phyloP scores from a whole-genome alignment of 2,888 invertebrate species.

The Pterostichus niger region DNA sequence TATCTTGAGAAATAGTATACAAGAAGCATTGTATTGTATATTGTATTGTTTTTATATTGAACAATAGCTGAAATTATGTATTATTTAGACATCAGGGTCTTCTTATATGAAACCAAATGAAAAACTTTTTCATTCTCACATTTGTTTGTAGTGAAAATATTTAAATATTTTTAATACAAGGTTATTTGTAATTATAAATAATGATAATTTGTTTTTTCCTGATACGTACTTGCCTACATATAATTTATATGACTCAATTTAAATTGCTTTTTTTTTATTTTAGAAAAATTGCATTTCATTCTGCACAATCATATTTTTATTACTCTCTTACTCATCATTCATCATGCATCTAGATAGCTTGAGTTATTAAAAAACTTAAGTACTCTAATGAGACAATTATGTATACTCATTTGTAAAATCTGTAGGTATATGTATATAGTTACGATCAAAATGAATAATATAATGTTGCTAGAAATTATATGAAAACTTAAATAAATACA shows the following conservation, averaged over 20 bases:
- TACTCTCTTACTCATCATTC: not conserved
- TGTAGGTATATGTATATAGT: too few species aligned
- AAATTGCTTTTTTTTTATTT: constrained; percentile 7
- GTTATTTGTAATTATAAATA: not conserved
- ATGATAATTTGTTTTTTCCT: constrained; percentile 7
- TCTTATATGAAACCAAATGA: not conserved
- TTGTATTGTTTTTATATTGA: not conserved
- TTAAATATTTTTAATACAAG: not conserved
- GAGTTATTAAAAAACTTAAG: not conserved
- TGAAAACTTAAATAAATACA: too few species aligned
- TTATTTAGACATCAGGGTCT: not conserved
- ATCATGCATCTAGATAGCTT: not conserved
- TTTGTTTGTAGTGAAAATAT: constrained; percentile 1
- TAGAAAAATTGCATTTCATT: constrained; percentile 6
- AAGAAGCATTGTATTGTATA: not conserved
- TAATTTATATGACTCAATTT: constrained; percentile 15
- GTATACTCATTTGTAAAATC: too few species aligned
- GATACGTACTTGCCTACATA: not conserved
- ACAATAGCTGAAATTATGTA: not conserved
- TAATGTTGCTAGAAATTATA: too few species aligned
- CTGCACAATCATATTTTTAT: not conserved
- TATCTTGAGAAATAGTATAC: not conserved
- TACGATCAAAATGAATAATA: too few species aligned
- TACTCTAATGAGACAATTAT: not conserved
- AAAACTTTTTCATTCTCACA: constrained; percentile 6